phyloP scores from a whole-genome alignment of 2,113 vertebrate genomes.

The Sardina pilchardus region DNA sequence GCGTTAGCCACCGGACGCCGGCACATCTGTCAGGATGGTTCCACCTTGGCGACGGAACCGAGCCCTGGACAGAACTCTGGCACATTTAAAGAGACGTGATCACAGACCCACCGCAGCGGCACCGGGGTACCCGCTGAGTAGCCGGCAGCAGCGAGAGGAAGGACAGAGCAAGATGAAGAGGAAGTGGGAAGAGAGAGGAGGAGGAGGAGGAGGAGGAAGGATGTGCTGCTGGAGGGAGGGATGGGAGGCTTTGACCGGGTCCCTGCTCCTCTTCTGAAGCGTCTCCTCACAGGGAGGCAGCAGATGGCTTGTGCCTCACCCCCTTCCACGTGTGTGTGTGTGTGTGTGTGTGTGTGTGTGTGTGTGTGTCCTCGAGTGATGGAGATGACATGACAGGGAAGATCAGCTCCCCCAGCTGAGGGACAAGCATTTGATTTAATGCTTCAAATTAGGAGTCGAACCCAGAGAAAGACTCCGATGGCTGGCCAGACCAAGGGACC shows the following conservation, averaged over 20 bases:
- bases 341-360: slow-evolving; percentile 31
- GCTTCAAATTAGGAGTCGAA: background rate
- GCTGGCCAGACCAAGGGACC: background rate
- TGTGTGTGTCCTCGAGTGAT: slow-evolving; percentile 9
- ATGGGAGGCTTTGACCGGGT: slow-evolving; percentile 3
- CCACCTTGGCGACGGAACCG: background rate
- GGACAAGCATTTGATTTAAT: slow-evolving; percentile 1
- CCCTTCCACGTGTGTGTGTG: slow-evolving; percentile 20
- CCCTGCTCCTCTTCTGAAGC: background rate
- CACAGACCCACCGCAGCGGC: background rate
- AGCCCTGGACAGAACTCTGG: background rate
- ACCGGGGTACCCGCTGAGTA: background rate
- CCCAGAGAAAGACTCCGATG: background rate
- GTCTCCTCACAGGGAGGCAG: background rate
- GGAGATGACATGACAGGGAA: slow-evolving; percentile 10
- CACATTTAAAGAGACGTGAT: background rate
- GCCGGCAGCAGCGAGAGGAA: background rate
- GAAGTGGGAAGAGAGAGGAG: background rate
- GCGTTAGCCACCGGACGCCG: background rate
- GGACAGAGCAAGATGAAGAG: background rate
- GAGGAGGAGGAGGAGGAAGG: background rate
- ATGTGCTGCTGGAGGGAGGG: background rate
- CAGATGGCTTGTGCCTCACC: background rate
- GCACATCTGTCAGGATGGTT: background rate
- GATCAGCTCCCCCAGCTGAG: background rate